Percentiles rank a stretch among this genome's conserved stretches.
phyloP scores from a whole-genome alignment of 2,113 vertebrate genomes.

The Monarcha castaneiventris region DNA sequence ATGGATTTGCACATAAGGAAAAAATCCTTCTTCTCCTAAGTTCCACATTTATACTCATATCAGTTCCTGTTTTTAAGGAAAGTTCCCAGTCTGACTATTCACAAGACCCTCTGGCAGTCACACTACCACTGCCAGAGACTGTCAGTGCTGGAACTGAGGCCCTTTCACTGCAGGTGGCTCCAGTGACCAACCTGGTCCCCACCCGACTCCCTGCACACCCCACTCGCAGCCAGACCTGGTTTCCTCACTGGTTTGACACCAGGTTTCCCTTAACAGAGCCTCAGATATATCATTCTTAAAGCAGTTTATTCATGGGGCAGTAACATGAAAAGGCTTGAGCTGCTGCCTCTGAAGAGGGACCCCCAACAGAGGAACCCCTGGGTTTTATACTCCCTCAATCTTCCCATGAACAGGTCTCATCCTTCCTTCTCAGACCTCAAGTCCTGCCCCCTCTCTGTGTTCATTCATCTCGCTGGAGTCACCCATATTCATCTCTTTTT shows the following conservation, averaged over 20 bases:
- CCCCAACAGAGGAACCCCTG: fast-evolving
- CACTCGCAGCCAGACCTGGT: neutral
- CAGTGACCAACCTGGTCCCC: neutral
- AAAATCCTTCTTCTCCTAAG: neutral
- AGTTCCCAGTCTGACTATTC: neutral
- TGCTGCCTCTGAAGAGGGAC: neutral
- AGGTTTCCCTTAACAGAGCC: neutral
- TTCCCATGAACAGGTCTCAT: neutral
- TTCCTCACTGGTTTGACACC: neutral
- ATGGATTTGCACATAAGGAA: neutral
- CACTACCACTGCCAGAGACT: neutral
- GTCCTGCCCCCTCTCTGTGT: neutral
- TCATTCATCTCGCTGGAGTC: neutral
- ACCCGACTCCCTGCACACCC: neutral
- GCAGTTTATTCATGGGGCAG: neutral
- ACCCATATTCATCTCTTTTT: too few relatives aligned
- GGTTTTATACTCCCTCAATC: too few relatives aligned
- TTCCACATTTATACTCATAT: neutral
- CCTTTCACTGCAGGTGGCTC: neutral
- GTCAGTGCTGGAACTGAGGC: neutral
- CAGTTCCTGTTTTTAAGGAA: neutral
- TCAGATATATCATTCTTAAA: too few relatives aligned
- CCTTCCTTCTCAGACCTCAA: neutral
- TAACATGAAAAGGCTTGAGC: fast-evolving
- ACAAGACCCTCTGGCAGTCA: neutral